Base-by-base conservation (phyloP, 2,888 invertebrate species). In the Oithona nana region DNA sequence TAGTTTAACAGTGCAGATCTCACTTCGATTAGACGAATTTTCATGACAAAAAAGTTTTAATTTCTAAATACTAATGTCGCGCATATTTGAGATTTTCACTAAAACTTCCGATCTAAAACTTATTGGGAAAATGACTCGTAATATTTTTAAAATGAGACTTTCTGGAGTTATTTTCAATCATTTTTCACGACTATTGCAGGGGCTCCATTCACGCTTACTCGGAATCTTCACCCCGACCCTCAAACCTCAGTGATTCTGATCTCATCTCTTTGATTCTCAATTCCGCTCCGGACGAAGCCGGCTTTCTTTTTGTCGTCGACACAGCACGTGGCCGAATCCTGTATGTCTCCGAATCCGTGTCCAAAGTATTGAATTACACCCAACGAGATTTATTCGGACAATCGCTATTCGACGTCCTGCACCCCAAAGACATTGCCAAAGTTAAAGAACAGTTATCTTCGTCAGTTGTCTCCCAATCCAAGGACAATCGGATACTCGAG, bases 381-480 rank as follows among this genome's bases (percentile, higher is more conserved):
- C 76, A 87, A 84, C 79, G 82, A 63, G 93, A 94, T 71, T 76
- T 94, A 59, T 72, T 92, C 64, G 92, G 92, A 0, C 90, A 92
- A 74, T 92, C 88, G 71, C 80, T 90, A 78, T 93, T 94, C 73
- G 93, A 94, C 73, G 87, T 92, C 66, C 75, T 94, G 54, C 93
- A 94, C 73, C 92, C 92, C 0, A 89, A 90, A 73, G 94, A 94
- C 74, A 86, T 94, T 48, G 84, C 84, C 64, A 93, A 92, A 74
- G 89, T 93, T 3, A 94, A 94, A 72, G 93, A 93, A 71, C 93
- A 94, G 73, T 77, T 94, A 3, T 88, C 89, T 0, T 86, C 90
- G 0, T 84, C 88, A 0, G 90, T 93, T 74, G 79, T 88, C 66
- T 84, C 84, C 68, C 89, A 90, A 0, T 16, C 6, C 39, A 6